phyloP scores from a whole-genome alignment of 2,888 invertebrate genomes.

The Ophion obscuratus region DNA sequence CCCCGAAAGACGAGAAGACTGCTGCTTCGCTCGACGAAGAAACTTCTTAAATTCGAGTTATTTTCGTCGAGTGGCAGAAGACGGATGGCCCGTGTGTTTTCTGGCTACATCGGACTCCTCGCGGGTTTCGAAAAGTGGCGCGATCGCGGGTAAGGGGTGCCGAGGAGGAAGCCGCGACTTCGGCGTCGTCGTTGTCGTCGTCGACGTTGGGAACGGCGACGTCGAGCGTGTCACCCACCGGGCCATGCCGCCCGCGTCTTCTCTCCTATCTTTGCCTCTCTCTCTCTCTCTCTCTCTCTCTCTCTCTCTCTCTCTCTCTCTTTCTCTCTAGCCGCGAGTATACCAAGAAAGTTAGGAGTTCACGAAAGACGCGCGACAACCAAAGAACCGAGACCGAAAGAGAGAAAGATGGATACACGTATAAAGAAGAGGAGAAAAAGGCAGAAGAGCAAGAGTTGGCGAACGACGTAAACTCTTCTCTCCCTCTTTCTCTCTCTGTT shows the following conservation, averaged over 20 bases:
- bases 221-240: slow-evolving; percentile 67
- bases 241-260: slow-evolving; percentile 63
- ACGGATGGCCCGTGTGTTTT: slow-evolving; percentile 80
- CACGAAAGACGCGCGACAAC: slow-evolving; percentile 59
- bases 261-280: slow-evolving; percentile 15
- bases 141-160: slow-evolving; percentile 51
- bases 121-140: slow-evolving; percentile 59
- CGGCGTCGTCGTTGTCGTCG: slow-evolving; percentile 60
- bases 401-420: slow-evolving; percentile 40
- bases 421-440: slow-evolving; percentile 49
- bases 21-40: slow-evolving; percentile 66
- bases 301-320: slow-evolving; percentile 1
- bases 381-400: slow-evolving; percentile 46
- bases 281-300: not conserved
- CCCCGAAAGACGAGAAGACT: slow-evolving; percentile 45
- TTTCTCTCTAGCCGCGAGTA: slow-evolving; percentile 57
- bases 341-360: slow-evolving; percentile 65
- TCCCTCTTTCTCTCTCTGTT: slow-evolving; percentile 31
- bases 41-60: slow-evolving; percentile 82
- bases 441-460: slow-evolving; percentile 67
- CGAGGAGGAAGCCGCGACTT: slow-evolving; percentile 70
- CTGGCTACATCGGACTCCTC: slow-evolving; percentile 71
- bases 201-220: slow-evolving; percentile 56
- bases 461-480: slow-evolving; percentile 66
- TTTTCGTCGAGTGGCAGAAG: slow-evolving; percentile 80